Base-by-base conservation (phyloP, 1,140 invertebrate genomes). In the Drosophila malerkotliana region DNA sequence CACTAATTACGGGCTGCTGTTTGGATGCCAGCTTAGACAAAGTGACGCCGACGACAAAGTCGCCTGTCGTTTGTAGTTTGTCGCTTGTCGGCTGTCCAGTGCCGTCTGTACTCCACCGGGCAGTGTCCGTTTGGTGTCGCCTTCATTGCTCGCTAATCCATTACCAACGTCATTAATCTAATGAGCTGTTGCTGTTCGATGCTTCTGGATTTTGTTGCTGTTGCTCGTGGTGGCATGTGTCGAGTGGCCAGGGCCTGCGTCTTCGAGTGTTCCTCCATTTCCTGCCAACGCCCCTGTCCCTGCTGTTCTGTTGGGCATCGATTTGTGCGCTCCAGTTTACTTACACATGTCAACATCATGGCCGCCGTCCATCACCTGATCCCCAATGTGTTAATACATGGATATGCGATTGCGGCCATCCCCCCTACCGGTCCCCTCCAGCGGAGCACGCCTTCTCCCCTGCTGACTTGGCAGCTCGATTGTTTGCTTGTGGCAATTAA, bases 131-230 rank as follows among this genome's bases (percentile, higher is more conserved):
- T 61, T 41, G 61, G 56, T 80, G 81, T 62, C 63, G 52, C 44
- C 63, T 77, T 80, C 71, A 78, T 67, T 79, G 72, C 71, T 69
- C 74, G 71, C 78, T 88, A 88, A 88, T 88, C 83, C 83, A 88
- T 88, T 88, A 88, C 83, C 83, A 85, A 60, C 63, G 81, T 85
- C 81, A 88, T 88, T 88, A 88, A 88, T 88, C 84, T 88, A 88
- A 88, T 88, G 79, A 88, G 83, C 72, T 88, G 78, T 49, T 74
- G 71, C 63, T 71, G 79, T 30, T 61, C 30, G n/a, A 14, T 47
- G 66, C 44, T 61, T 26, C 37, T 57, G 44, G 56, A 44, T 49
- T 48, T 41, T 77, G 52, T 71, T 64, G 67, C 44, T 63, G 57
- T 39, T 61, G 71, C 60, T 58, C 24, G 21, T 48, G 73, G 61